Evolutionary conservation across 1,140 invertebrate genomes (phyloP).

Genomic region (Hetaerina americana): DNA sequence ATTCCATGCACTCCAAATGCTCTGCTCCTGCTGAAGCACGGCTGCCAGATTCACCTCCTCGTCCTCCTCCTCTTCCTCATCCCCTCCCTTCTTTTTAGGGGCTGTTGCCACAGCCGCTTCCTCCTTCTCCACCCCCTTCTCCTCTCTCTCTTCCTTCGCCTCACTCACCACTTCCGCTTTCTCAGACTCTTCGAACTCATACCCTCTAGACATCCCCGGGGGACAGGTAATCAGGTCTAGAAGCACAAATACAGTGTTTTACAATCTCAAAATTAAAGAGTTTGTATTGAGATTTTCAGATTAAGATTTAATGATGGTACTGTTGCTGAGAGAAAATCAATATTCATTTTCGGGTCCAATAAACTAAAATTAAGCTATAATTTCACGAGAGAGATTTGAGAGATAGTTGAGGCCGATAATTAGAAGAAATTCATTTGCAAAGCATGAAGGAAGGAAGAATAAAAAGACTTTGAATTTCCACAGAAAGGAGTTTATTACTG

Average conservation of each 20-base stretch:
- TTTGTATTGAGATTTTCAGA: not conserved
- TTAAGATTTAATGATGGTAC: too few relatives aligned
- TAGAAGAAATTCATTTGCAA: too few relatives aligned
- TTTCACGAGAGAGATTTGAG: too few relatives aligned
- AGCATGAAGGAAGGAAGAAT: too few relatives aligned
- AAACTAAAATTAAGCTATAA: too few relatives aligned
- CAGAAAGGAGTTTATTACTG: too few relatives aligned
- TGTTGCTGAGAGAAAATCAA: not conserved
- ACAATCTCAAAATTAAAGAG: constrained; percentile 8
- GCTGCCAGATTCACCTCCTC: constrained; percentile 22
- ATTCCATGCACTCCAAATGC: not conserved
- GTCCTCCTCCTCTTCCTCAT: constrained; percentile 6
- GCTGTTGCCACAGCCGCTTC: not conserved
- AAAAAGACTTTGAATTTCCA: too few relatives aligned
- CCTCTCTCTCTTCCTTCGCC: constrained; percentile 30
- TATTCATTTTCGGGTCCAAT: too few relatives aligned
- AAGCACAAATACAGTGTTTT: constrained; percentile 7
- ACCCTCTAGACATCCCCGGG: constrained; percentile 46
- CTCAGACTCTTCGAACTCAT: constrained; percentile 28
- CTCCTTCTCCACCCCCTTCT: constrained; percentile 19
- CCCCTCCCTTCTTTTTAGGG: constrained; percentile 1
- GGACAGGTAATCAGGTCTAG: constrained; percentile 43
- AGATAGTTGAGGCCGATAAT: too few relatives aligned
- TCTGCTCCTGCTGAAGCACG: constrained; percentile 23
- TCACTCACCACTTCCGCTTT: too few relatives aligned